Base-by-base conservation (phyloP, 2,888 invertebrate genomes). In the Aphodius sticticus region DNA sequence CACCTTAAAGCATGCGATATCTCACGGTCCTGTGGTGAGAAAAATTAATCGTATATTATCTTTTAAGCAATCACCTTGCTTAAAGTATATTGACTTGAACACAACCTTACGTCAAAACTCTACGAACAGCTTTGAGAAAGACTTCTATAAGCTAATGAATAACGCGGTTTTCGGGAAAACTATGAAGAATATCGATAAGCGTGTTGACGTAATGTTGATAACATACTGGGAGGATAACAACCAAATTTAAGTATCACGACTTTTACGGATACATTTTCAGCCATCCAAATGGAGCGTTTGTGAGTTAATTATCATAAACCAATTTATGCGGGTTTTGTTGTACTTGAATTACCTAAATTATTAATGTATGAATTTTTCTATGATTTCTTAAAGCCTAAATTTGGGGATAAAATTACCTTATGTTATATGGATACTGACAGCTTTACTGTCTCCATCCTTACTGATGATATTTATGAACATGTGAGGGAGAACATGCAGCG, bases 281-380 rank as follows among this genome's bases (percentile, higher is more conserved):
- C 26, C 69, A 83, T 89, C 16, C 85, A 88, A 79, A 79, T 87
- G 80, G 82, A 83, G 26, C 26, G 26, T 26, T 3, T 26, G 26
- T 3, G 26, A 26, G 26, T 26, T 26, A 26, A 26, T 26, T 26
- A n/a, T 84, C 84, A 88, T 83, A 88, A 88, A 84, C 88, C 88
- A 0, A 86, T 89, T 35, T 89, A 88, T 80, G 82, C 86, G 1
- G 89, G 88, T 14, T 86, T 88, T 80, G 69, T 81, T 9, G 85
- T 89, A 77, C 82, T 90, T 70, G 89, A 89, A 76, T 36, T 90
- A 37, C 87, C 85, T 0, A 90, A 90, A 85, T 79, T 80, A 0
- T 81, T 86, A 36, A 86, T 90, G 84, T 89, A 89, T 80, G 85
- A 88, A 69, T 88, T 88, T 80, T 84, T 85, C 81, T 88, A 88